phyloP scores from a whole-genome alignment of 2,797 vertebrate species.

The Spheniscus humboldti region DNA sequence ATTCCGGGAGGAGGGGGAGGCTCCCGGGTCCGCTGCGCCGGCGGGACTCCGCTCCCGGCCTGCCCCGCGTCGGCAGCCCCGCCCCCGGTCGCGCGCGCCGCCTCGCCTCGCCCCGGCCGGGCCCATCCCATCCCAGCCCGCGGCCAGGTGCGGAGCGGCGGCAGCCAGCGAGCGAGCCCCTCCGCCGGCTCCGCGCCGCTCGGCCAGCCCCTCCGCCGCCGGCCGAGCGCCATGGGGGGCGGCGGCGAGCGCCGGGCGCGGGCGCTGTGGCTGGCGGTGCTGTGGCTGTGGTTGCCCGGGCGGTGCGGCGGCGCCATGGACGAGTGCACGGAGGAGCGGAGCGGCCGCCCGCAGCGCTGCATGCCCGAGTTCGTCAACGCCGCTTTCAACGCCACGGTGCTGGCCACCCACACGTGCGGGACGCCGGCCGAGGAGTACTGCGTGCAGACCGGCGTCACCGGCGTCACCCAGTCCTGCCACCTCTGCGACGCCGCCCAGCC shows the following conservation, averaged over 20 bases:
- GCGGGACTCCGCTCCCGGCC: conserved; percentile 8
- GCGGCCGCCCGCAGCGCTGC: conserved; percentile 84
- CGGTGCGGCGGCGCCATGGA: conserved; percentile 83
- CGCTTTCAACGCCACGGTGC: conserved; percentile 94
- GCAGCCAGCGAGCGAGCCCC: neutral
- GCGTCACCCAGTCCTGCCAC: conserved; percentile 98
- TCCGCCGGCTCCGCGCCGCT: neutral
- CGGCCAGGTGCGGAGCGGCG: neutral
- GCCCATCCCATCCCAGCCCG: neutral
- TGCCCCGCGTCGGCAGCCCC: neutral
- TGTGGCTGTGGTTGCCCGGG: conserved; percentile 50
- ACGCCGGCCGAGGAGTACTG: conserved; percentile 95
- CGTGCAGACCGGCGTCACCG: conserved; percentile 97
- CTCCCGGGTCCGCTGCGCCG: neutral
- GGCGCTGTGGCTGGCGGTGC: conserved; percentile 46
- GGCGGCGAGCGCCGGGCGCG: neutral
- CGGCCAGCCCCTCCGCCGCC: neutral
- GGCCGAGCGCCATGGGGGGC: neutral
- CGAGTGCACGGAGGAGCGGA: conserved; percentile 83
- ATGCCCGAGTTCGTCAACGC: conserved; percentile 99
- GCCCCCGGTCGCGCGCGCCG: neutral
- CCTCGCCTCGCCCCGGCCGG: neutral
- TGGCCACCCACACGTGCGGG: conserved; percentile 94
- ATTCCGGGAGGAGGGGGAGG: neutral
- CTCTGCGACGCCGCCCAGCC: conserved; percentile 89